A percentile compares a stretch with the other conserved stretches of the same genome.
Conservation (phyloP, 2,888 invertebrate genomes). For the Listrodromus nycthemerus region DNA sequence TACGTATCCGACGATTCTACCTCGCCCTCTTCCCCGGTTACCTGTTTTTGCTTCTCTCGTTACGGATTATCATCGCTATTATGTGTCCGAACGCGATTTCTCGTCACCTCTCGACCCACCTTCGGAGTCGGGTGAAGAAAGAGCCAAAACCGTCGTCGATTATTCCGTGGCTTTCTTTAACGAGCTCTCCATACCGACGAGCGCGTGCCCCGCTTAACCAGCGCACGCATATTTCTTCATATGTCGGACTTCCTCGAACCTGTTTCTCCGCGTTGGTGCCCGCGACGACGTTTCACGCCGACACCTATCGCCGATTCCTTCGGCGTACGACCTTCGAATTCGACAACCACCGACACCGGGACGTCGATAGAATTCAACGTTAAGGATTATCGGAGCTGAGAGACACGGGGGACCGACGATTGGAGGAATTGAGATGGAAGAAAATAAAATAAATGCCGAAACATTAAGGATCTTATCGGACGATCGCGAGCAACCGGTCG, state of each 20-base stretch:
- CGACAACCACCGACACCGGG: conserved; percentile 14
- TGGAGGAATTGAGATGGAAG: not conserved
- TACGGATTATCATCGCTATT: conserved; percentile 27
- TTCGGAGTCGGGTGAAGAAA: not conserved
- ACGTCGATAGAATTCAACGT: conserved; percentile 37
- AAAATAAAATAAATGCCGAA: conserved; percentile 5
- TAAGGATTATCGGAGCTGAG: conserved; percentile 12
- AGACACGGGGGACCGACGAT: conserved; percentile 1
- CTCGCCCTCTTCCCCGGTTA: not conserved
- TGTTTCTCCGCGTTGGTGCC: conserved; percentile 14
- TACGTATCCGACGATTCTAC: conserved; percentile 24
- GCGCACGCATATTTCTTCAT: conserved; percentile 45
- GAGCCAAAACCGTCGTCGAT: conserved; percentile 1
- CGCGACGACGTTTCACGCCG: conserved; percentile 30
- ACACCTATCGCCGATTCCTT: conserved; percentile 22
- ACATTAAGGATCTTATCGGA: conserved; percentile 50
- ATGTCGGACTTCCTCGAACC: conserved; percentile 26
- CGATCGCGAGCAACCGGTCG: conserved; percentile 39
- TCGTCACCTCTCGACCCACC: not conserved
- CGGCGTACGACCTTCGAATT: conserved; percentile 43
- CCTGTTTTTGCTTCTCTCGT: conserved; percentile 17
- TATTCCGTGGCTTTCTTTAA: conserved; percentile 26
- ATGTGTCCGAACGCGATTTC: conserved; percentile 25
- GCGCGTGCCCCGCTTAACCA: conserved; percentile 38
- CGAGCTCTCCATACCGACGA: not conserved